Conservation (phyloP, 2,113 vertebrate genomes). For the Myocastor coypus region DNA sequence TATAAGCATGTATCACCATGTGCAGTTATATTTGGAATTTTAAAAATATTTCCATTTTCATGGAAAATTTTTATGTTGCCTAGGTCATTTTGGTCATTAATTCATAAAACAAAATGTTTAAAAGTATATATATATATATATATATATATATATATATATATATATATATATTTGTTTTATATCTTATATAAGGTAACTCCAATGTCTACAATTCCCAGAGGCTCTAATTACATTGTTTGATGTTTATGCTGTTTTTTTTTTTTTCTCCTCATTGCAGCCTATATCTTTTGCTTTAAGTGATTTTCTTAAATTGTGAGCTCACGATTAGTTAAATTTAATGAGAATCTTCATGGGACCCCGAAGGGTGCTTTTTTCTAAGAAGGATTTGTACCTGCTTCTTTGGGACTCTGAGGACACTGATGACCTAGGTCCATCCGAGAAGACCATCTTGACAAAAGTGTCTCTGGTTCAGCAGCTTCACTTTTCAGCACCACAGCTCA, state of each 20-base stretch:
- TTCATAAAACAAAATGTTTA: conserved; percentile 15
- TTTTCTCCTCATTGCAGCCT: neutral
- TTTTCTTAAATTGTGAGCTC: neutral
- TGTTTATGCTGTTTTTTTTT: neutral
- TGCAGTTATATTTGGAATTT: neutral
- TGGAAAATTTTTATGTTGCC: neutral
- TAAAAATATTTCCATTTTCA: neutral
- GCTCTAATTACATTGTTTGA: neutral
- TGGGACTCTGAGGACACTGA: neutral
- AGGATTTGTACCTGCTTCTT: neutral
- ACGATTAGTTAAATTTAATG: neutral
- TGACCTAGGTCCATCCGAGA: neutral
- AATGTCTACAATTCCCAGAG: neutral
- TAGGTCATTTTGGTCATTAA: neutral
- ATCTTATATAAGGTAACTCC: neutral
- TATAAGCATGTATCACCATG: neutral
- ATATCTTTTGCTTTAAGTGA: neutral
- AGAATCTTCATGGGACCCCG: neutral
- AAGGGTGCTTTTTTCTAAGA: neutral
- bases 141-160: too few relatives aligned
- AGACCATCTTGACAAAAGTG: neutral
- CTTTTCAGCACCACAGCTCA: neutral
- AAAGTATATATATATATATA: conserved; percentile 32
- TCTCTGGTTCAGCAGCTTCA: neutral
- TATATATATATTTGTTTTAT: neutral